Evolutionary conservation across 2,888 invertebrate genomes (phyloP).

Genomic region (Melanotus villosus): DNA sequence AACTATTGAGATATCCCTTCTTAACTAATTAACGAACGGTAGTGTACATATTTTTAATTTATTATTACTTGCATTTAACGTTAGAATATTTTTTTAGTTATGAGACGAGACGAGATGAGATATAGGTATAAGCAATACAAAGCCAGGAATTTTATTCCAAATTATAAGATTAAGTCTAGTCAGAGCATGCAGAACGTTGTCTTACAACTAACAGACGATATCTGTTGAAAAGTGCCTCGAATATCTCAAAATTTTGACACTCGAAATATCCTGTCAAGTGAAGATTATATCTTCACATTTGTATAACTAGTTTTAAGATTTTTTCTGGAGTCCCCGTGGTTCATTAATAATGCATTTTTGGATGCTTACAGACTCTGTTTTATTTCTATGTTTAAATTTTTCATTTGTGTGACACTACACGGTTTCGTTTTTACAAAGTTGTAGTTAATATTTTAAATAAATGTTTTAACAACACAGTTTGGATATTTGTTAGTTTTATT

Average conservation of each 20-base stretch:
- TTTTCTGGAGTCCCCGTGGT: not conserved
- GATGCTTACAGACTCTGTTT: not conserved
- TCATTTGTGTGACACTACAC: too few relatives aligned
- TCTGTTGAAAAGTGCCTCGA: conserved; percentile 2
- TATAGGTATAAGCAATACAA: not conserved
- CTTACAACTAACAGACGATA: not conserved
- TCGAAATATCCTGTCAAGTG: conserved; percentile 6
- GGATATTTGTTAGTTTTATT: too few relatives aligned
- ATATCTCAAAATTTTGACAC: not conserved
- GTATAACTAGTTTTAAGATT: conserved; percentile 15
- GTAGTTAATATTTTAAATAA: too few relatives aligned
- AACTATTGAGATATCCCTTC: not conserved
- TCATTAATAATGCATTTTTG: conserved; percentile 23
- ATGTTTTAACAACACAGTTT: too few relatives aligned
- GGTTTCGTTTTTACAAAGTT: too few relatives aligned
- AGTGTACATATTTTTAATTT: too few relatives aligned
- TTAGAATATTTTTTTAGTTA: too few relatives aligned
- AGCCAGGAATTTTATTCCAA: not conserved
- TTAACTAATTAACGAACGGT: not conserved
- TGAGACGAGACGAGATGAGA: too few relatives aligned
- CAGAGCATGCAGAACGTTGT: not conserved
- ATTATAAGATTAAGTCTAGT: not conserved
- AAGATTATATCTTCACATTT: conserved; percentile 15
- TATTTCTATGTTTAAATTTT: conserved; percentile 1
- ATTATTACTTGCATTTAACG: too few relatives aligned